Evolutionary conservation across 2,888 invertebrate genomes (phyloP).

Genomic region (Drosophila infuscata): DNA sequence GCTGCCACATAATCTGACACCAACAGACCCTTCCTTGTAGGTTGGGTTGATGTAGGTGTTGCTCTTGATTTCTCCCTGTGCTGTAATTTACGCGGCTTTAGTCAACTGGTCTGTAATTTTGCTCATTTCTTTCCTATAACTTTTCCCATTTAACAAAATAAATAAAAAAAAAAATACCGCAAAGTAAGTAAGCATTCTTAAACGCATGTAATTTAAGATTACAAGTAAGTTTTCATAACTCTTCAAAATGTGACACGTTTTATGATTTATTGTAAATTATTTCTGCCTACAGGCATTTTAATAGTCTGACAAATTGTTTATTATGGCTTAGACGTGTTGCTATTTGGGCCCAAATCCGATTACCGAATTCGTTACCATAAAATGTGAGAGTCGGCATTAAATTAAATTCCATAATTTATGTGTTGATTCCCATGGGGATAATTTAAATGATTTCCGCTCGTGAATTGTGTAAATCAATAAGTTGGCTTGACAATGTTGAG

Average conservation of each 20-base stretch:
- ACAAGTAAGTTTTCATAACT: conserved; percentile 5
- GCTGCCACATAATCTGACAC: conserved; percentile 61
- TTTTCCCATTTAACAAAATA: conserved; percentile 5
- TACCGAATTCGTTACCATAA: conserved; percentile 12
- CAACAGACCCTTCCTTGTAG: neutral
- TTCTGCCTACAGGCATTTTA: conserved; percentile 23
- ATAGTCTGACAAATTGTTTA: conserved; percentile 33
- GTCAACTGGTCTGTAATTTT: conserved; percentile 54
- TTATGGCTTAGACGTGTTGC: conserved; percentile 15
- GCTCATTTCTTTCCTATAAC: conserved; percentile 6
- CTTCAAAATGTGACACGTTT: conserved; percentile 16
- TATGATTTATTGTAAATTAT: conserved; percentile 36
- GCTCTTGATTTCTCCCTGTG: neutral
- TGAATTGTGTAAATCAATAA: neutral
- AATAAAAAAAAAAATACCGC: conserved; percentile 16
- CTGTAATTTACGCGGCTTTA: conserved; percentile 24
- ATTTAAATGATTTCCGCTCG: neutral
- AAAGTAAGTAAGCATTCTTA: neutral
- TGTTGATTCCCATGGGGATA: neutral
- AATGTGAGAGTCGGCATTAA: conserved; percentile 16
- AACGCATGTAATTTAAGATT: conserved; percentile 4
- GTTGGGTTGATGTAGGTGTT: neutral
- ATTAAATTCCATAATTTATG: conserved; percentile 28
- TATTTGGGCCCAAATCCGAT: conserved; percentile 23
- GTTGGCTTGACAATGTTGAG: neutral